phyloP scores from a whole-genome alignment of 2,888 invertebrate species.

The Timema cristinae region DNA sequence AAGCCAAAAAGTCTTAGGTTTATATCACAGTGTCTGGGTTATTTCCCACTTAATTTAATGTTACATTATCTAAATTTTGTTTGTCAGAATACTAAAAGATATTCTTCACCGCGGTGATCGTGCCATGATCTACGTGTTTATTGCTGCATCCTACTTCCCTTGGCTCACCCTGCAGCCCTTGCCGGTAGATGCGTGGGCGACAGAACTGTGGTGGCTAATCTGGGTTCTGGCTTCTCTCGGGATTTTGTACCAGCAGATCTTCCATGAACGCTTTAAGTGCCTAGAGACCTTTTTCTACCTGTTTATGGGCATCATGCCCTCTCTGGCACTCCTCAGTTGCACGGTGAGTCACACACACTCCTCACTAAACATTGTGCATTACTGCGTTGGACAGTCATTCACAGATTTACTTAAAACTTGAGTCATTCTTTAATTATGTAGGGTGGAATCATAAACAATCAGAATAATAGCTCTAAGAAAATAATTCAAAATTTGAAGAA shows the following conservation, averaged over 20 bases:
- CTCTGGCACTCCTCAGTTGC: conserved; percentile 65
- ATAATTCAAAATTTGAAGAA: no score
- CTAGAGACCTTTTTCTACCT: conserved; percentile 87
- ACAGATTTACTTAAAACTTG: no score
- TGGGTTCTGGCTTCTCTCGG: conserved; percentile 89
- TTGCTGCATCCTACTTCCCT: conserved; percentile 95
- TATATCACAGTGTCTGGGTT: no score
- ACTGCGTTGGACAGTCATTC: no score
- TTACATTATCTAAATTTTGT: no score
- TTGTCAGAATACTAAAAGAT: conserved; percentile 58
- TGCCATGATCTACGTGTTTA: conserved; percentile 96
- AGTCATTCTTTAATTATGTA: no score
- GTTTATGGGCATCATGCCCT: conserved; percentile 83
- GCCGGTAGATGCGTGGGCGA: conserved; percentile 61
- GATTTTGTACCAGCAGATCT: conserved; percentile 92
- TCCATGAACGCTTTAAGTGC: conserved; percentile 92
- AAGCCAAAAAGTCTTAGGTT: no score
- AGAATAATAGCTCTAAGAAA: no score
- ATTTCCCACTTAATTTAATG: no score
- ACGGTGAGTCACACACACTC: conserved; percentile 53
- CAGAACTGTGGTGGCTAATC: conserved; percentile 70
- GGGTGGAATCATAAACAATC: no score
- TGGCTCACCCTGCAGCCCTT: conserved; percentile 78
- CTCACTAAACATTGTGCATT: no score
- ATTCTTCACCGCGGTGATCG: conserved; percentile 91